These are phyloP conservation scores for Chaetops frenatus DNA, from an alignment of 2,113 vertebrate genomes.

Conservation along the genomic window DNA sequence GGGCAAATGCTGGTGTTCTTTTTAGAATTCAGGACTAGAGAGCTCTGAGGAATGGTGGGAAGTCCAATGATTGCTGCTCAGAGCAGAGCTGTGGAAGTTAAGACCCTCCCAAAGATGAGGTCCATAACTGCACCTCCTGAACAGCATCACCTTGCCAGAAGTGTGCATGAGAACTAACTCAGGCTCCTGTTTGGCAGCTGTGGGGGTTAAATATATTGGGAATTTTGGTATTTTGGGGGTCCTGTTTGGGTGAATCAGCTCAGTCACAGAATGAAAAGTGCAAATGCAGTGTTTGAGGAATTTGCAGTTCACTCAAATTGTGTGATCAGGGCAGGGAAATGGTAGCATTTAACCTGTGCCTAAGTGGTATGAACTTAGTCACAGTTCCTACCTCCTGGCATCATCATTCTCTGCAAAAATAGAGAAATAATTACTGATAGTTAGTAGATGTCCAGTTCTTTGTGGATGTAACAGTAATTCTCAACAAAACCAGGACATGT, in stretches of 20 bases:
- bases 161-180: neutral
- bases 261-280: neutral
- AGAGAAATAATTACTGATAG: neutral
- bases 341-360: neutral
- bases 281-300: neutral
- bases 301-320: neutral
- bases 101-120: neutral
- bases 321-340: neutral
- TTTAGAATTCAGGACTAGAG: neutral
- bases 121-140: neutral
- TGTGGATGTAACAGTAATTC: neutral
- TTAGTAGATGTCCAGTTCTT: neutral
- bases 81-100: neutral
- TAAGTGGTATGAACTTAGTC: neutral
- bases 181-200: neutral
- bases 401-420: neutral
- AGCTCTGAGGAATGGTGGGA: neutral
- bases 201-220: neutral
- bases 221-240: neutral
- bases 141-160: neutral
- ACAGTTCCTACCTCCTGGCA: neutral
- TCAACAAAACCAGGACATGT: rapidly evolving
- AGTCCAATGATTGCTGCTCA: neutral
- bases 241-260: neutral
- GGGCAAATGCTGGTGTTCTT: neutral